phyloP scores from a whole-genome alignment of 2,797 vertebrate species.

The Moxostoma hubbsi region DNA sequence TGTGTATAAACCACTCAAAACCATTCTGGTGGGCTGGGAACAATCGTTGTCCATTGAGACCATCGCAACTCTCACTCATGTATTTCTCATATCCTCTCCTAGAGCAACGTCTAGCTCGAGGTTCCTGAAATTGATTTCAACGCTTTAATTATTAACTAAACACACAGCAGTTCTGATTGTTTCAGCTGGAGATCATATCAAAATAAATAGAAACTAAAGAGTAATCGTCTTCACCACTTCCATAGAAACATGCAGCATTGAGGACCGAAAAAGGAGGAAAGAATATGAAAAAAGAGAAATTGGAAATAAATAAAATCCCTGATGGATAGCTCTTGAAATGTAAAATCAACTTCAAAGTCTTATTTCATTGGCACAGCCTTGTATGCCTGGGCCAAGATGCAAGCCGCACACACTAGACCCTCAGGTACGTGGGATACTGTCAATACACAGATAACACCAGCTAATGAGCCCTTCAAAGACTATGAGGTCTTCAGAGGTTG shows the following conservation, averaged over 20 bases:
- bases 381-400: conserved; percentile 48
- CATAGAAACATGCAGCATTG: conserved; percentile 67
- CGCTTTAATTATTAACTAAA: conserved; percentile 55
- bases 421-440: conserved; percentile 72
- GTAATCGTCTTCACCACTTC: conserved; percentile 71
- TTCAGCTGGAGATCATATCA: conserved; percentile 61
- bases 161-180: conserved; percentile 56
- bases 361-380: conserved; percentile 78
- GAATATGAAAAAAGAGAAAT: conserved; percentile 50
- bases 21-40: background rate
- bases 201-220: conserved; percentile 70
- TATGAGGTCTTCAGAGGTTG: conserved; percentile 73
- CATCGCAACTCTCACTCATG: background rate
- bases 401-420: conserved; percentile 68
- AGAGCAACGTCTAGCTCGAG: background rate
- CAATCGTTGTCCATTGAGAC: background rate
- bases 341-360: conserved; percentile 83
- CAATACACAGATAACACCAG: conserved; percentile 55
- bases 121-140: conserved; percentile 28
- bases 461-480: conserved; percentile 87
- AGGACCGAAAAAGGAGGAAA: conserved; percentile 63
- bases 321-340: conserved; percentile 81
- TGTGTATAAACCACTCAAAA: background rate
- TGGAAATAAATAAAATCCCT: conserved; percentile 79
- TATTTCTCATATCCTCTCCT: conserved; percentile 12